Conservation (phyloP, 1,140 invertebrate species). For the Augochlora pura region DNA sequence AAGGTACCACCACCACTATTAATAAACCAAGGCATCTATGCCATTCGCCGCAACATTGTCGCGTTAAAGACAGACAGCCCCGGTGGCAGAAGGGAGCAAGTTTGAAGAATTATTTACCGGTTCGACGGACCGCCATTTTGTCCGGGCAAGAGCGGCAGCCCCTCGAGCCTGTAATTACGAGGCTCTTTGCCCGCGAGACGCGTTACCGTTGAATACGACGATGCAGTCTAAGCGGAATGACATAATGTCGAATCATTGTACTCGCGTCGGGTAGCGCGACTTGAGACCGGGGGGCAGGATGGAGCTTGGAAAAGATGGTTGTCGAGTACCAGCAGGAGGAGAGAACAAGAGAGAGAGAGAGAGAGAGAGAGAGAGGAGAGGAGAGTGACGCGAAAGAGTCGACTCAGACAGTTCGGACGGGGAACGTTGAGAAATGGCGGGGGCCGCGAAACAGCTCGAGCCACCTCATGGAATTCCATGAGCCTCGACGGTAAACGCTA, state of each 20-base stretch:
- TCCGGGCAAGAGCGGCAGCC: no score
- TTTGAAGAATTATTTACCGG: neutral
- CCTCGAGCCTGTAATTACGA: neutral
- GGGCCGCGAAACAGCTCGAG: conserved; percentile 37
- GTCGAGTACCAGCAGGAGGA: neutral
- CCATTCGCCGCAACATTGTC: no score
- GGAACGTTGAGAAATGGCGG: conserved; percentile 45
- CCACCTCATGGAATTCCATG: conserved; percentile 44
- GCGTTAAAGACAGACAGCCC: no score
- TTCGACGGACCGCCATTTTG: neutral
- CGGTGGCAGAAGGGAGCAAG: neutral
- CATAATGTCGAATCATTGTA: conserved; percentile 41
- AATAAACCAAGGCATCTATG: no score
- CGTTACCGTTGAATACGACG: conserved; percentile 5
- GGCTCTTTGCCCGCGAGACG: neutral
- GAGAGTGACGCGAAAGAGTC: neutral
- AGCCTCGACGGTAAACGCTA: conserved; percentile 32
- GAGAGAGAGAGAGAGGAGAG: neutral
- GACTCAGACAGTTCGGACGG: conserved; percentile 36
- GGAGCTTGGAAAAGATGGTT: neutral
- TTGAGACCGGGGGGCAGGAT: neutral
- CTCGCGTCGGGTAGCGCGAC: neutral
- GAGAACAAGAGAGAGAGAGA: no score
- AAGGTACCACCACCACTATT: no score
- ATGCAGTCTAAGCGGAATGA: neutral